Conservation (phyloP, 2,888 invertebrate genomes). For the Dorcus hopei region DNA sequence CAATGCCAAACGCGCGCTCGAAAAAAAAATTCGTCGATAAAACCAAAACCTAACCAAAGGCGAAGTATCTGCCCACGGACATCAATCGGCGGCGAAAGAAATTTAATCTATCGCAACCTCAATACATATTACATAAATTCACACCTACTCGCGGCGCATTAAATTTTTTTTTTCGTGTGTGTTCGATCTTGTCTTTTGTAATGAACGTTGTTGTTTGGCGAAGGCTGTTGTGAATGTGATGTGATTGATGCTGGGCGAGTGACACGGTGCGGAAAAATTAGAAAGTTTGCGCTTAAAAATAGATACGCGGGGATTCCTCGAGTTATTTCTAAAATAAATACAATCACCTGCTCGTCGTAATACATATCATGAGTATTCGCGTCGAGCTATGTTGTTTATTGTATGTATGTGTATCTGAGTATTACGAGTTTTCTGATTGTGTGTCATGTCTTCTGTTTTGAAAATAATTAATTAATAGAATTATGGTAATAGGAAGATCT, state of each 20-base stretch:
- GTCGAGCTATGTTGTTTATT: no score
- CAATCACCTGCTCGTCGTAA: neutral
- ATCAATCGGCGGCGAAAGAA: neutral
- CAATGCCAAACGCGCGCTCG: neutral
- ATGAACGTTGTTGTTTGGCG: neutral
- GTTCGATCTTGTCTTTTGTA: neutral
- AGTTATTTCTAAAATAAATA: neutral
- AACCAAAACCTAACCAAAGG: neutral
- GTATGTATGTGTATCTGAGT: no score
- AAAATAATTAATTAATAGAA: no score
- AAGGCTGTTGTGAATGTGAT: neutral
- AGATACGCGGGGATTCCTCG: neutral
- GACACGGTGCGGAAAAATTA: neutral
- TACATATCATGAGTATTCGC: no score
- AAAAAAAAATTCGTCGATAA: neutral
- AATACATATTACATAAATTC: conserved; percentile 18
- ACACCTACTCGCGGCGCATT: conserved; percentile 8
- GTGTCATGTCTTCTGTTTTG: no score
- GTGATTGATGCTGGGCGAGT: neutral
- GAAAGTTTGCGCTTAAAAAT: neutral
- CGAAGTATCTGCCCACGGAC: neutral
- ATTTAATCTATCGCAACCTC: conserved; percentile 10
- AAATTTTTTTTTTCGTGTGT: neutral
- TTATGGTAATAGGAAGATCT: no score
- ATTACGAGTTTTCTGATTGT: no score